Conservation (phyloP, 2,888 invertebrate species). For the Ophion ventricosus region DNA sequence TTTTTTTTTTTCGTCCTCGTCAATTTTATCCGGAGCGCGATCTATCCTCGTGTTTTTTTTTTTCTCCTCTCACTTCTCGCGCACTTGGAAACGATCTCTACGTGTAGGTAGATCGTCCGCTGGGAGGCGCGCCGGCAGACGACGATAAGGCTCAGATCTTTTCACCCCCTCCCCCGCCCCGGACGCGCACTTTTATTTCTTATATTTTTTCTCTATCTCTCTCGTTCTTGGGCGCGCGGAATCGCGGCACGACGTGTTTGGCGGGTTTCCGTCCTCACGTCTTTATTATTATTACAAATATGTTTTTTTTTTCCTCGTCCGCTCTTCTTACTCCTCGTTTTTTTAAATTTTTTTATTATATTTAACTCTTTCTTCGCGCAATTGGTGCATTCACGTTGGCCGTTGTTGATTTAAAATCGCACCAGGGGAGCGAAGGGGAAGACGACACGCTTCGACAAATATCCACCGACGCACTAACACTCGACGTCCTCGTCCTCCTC, state of each 20-base stretch:
- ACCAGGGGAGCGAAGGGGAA: conserved; percentile 32
- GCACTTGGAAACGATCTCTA: conserved; percentile 61
- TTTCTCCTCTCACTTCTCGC: conserved; percentile 36
- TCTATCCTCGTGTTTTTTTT: conserved; percentile 14
- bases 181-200: conserved; percentile 54
- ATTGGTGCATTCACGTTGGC: conserved; percentile 78
- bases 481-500: conserved; percentile 71
- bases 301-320: conserved; percentile 12
- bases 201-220: conserved; percentile 34
- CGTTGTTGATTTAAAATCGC: conserved; percentile 69
- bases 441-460: conserved; percentile 71
- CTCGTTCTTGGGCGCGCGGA: conserved; percentile 53
- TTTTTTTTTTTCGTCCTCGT: conserved; percentile 14
- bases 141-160: conserved; percentile 50
- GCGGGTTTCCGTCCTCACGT: conserved; percentile 78
- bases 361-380: conserved; percentile 63
- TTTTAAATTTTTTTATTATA: conserved; percentile 24
- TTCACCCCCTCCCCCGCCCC: conserved; percentile 39
- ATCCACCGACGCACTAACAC: conserved; percentile 68
- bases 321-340: conserved; percentile 13
- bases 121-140: conserved; percentile 58
- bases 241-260: conserved; percentile 77
- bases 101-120: conserved; percentile 63
- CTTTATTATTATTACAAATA: conserved; percentile 32
- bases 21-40: conserved; percentile 28